Evolutionary conservation across 53 echinoderm and acorn worm genomes (phyloP).

Genomic region (Antedon mediterranea): DNA sequence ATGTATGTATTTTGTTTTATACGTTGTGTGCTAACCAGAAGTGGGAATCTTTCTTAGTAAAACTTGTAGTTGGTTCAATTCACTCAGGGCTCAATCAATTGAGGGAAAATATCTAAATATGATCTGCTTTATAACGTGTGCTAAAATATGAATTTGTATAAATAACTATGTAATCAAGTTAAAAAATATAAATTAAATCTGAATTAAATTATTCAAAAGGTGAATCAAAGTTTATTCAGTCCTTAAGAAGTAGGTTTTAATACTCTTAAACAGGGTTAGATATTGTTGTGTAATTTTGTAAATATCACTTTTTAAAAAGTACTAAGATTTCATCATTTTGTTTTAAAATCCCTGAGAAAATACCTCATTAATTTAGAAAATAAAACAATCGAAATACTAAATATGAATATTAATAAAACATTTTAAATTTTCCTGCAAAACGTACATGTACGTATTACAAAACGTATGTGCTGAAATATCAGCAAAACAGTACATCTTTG

Average conservation of each 20-base stretch:
- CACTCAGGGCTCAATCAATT: neutral
- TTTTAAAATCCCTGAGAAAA: neutral
- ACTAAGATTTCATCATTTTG: neutral
- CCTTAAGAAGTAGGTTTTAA: neutral
- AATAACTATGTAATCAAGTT: neutral
- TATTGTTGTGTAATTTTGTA: neutral
- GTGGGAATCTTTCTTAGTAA: neutral
- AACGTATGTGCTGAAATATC: too few species aligned
- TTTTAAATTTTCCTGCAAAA: too few species aligned
- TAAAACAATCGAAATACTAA: neutral
- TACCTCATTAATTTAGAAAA: neutral
- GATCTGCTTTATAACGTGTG: neutral
- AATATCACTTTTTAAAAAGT: neutral
- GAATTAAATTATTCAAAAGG: neutral
- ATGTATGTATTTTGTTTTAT: neutral
- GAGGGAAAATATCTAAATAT: neutral
- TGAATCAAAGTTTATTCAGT: neutral
- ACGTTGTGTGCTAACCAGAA: neutral
- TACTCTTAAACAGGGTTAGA: neutral
- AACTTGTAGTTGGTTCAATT: neutral
- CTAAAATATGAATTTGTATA: neutral
- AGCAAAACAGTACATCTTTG: too few species aligned
- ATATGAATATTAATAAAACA: too few species aligned
- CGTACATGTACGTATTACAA: too few species aligned
- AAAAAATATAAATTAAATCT: neutral